Evolutionary conservation across 2,888 invertebrate genomes (phyloP), one percentile per base, ranked within the genome.

Genomic region (Stomorhina lunata): DNA sequence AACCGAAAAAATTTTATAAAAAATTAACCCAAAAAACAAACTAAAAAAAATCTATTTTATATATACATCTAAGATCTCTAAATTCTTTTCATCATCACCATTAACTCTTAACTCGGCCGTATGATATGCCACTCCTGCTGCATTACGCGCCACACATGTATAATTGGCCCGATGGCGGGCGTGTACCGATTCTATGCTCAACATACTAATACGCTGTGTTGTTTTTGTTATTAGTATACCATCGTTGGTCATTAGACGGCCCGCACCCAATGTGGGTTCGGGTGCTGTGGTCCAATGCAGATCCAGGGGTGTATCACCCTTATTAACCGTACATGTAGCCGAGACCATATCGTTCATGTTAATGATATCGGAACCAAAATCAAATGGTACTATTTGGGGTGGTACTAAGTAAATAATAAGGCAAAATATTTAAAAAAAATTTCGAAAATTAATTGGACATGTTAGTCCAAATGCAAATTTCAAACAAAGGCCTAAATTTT

Each of bases 231-330:
- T 91, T 66, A 93, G 90, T 77, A 94, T 93, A 86, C 93, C 94
- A 88, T 93, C 90, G 84, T 93, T 93, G 86, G 92, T 92, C 86
- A 91, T 92, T 59, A 92, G 89, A 84, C 94, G 92, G 7, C 88
- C 89, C 12, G 85, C 86, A 85, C 93, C 93, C 84, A 93, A 93
- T 86, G 93, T 92, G 32, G 93, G 93, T 34, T 89, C 89, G 71
- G 91, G 91, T 2, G 91, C 88, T 15, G 91, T 91, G 0, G 89
- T 90, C 96, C 96, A 96, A 81, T 93, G 93, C 81, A 96, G 93
- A 85, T 94, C 94, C 84, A 97, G 92, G 1, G 97, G 97, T 86
- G 94, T 93, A 91, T 97, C 96, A 80, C 97, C 96, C 89, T 95
- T 95, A 87, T 93, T 93, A 61, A 95, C 93, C 63, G 94, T 94